phyloP scores from a whole-genome alignment of 2,888 invertebrate species.

The Seira sanloemensis region DNA sequence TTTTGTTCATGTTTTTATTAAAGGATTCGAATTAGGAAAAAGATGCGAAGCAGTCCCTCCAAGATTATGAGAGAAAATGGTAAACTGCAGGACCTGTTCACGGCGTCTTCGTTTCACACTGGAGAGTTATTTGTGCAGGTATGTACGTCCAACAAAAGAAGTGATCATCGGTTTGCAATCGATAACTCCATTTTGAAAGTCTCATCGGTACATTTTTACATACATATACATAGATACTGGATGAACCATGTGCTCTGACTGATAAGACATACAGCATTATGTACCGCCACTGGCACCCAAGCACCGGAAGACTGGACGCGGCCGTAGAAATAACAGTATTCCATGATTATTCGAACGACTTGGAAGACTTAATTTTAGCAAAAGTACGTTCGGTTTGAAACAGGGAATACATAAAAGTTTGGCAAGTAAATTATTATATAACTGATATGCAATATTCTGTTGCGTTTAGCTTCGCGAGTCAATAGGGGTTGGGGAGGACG shows the following conservation, averaged over 20 bases:
- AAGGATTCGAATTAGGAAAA: slow-evolving; percentile 58
- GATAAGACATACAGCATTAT: slow-evolving; percentile 50
- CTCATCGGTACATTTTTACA: neutral
- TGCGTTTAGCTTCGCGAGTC: slow-evolving; percentile 40
- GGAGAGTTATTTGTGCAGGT: slow-evolving; percentile 66
- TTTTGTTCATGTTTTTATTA: neutral
- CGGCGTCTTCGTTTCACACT: slow-evolving; percentile 6
- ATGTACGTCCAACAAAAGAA: neutral
- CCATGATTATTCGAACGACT: slow-evolving; percentile 65
- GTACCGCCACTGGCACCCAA: slow-evolving; percentile 63
- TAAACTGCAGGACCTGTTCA: slow-evolving; percentile 53
- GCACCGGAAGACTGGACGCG: slow-evolving; percentile 39
- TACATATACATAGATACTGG: slow-evolving; percentile 21
- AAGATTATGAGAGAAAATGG: slow-evolving; percentile 53
- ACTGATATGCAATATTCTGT: neutral
- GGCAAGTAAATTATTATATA: neutral
- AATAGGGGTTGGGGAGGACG: slow-evolving; percentile 21
- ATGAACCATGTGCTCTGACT: slow-evolving; percentile 29
- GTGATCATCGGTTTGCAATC: neutral
- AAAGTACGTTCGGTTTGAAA: slow-evolving; percentile 44
- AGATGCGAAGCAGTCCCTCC: slow-evolving; percentile 53
- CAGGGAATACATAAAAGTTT: neutral
- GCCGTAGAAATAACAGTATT: slow-evolving; percentile 63
- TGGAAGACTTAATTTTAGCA: slow-evolving; percentile 61
- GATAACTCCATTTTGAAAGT: neutral